Base-by-base conservation (phyloP, 2,797 vertebrate species). In the Graptemys geographica region DNA sequence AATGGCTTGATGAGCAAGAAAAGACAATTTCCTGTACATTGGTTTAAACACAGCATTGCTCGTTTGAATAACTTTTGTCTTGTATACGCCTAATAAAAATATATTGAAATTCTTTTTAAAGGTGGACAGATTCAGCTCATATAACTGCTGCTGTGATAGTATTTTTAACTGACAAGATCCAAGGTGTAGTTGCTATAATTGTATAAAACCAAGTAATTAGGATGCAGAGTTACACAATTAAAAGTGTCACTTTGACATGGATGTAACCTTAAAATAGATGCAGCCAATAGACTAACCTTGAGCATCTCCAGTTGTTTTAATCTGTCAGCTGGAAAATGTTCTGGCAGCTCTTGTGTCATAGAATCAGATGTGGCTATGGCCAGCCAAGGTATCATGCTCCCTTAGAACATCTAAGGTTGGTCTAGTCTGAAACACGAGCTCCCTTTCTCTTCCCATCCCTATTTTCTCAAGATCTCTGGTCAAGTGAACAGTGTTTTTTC, bases 51-150 rank as follows among this genome's bases (percentile, higher is more conserved):
- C 51, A 31, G 19, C 27, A 37, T 52, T 44, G 47, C 6, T 41
- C 12, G 49, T 55, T 91, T 81, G 83, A 81, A 82, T 28, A 82
- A 11, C 56, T 93, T 62, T 37, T 57, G 80, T 49, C n/a, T 88
- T 85, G 13, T 85, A 87, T n/a, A 7, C 21, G 59, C 28, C 1
- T 1, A 93, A 28, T 25, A 19, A 81, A 80, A 62, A 28, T 12
- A 90, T 96, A 92, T 88, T 76, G 90, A 94, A 93, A 96, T 81
- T 81, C 44, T 90, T 92, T 97, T 96, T 89, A 96, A 92, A 90
- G 76, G 23, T 96, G 53, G 96, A 97, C 88, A 90, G 80, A 91
- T 96, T 96, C 94, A 86, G 74, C 76, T 96, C 79, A 69, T 65
- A 87, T 82, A 92, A 90, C 90, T 83, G 85, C 89, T 91, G 79